These are phyloP conservation scores for Cryptocephalus moraei DNA, from an alignment of 2,888 invertebrate species.

Conservation along the genomic window DNA sequence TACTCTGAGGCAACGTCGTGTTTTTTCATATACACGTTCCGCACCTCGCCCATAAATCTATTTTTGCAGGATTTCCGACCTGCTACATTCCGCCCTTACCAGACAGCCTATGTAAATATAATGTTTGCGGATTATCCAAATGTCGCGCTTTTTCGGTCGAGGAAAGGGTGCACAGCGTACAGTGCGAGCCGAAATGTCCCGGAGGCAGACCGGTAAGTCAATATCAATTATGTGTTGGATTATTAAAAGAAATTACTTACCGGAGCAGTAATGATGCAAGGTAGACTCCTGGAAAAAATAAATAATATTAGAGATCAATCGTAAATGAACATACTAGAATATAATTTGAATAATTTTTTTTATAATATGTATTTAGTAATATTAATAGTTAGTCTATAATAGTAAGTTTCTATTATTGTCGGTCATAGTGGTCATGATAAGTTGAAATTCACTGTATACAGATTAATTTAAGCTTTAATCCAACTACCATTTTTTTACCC, in stretches of 20 bases:
- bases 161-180: slow-evolving; percentile 30
- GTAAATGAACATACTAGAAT: too few species aligned
- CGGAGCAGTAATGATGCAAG: neutral
- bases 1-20: neutral
- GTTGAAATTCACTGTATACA: too few species aligned
- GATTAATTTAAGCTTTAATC: too few species aligned
- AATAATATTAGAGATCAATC: too few species aligned
- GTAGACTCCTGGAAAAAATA: neutral
- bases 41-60: neutral
- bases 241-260: neutral
- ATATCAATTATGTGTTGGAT: neutral
- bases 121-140: slow-evolving; percentile 32
- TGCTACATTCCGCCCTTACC: slow-evolving; percentile 36
- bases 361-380: too few species aligned
- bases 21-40: neutral
- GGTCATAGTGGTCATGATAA: too few species aligned
- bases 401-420: too few species aligned
- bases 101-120: slow-evolving; percentile 33
- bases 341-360: too few species aligned
- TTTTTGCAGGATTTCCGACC: slow-evolving; percentile 36
- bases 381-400: too few species aligned
- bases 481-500: too few species aligned
- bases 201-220: slow-evolving; percentile 31
- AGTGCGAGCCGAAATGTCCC: slow-evolving; percentile 32
- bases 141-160: slow-evolving; percentile 29